These are phyloP conservation scores for Cyclophora punctaria DNA, from an alignment of 2,888 invertebrate genomes.

Conservation along the genomic window DNA sequence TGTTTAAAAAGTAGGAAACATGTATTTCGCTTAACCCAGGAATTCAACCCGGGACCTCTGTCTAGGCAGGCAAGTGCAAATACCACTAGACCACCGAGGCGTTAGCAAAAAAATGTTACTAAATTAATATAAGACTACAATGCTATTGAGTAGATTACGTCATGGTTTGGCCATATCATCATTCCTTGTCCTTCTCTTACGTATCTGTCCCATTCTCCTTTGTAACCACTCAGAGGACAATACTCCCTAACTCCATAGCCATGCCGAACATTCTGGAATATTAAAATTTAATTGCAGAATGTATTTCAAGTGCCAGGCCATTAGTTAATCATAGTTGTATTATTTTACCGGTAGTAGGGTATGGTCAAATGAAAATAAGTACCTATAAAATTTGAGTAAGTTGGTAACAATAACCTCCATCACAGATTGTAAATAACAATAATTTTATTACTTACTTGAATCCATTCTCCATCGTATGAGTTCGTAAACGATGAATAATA, in stretches of 20 bases:
- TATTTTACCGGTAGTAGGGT: no score
- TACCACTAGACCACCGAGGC: no score
- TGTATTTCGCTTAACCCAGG: no score
- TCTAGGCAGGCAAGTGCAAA: no score
- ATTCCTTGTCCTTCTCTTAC: conserved; percentile 73
- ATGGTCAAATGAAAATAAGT: not conserved
- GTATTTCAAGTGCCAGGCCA: no score
- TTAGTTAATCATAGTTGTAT: no score
- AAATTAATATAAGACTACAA: not conserved
- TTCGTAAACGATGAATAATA: conserved; percentile 46
- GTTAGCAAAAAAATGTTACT: no score
- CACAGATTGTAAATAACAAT: not conserved
- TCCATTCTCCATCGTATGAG: conserved; percentile 60
- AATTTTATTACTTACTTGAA: conserved; percentile 35
- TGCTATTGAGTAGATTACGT: conserved; percentile 41
- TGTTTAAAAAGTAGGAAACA: no score
- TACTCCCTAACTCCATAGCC: conserved; percentile 62
- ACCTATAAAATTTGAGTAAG: not conserved
- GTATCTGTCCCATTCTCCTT: conserved; percentile 71
- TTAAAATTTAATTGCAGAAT: no score
- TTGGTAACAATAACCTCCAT: not conserved
- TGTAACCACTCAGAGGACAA: conserved; percentile 57
- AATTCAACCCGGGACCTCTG: no score
- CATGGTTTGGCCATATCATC: conserved; percentile 77
- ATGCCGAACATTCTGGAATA: conserved; percentile 50